Percentiles rank a stretch among this genome's conserved stretches.
phyloP scores from a whole-genome alignment of 2,797 vertebrate species.

The Todus mexicanus region DNA sequence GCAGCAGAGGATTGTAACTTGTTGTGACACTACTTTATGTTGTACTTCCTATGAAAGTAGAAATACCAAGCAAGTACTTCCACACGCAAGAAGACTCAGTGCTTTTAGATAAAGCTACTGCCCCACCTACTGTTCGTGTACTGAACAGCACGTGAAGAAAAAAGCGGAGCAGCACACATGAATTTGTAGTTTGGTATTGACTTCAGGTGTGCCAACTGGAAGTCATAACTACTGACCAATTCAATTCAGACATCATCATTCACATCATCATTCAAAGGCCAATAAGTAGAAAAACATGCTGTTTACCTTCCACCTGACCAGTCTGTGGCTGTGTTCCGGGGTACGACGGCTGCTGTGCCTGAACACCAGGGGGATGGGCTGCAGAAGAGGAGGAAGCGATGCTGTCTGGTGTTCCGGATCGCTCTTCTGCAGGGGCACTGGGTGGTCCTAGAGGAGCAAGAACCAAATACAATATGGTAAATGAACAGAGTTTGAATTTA shows the following conservation, averaged over 20 bases:
- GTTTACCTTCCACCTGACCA: slow-evolving; percentile 90
- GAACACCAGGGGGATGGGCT: slow-evolving; percentile 86
- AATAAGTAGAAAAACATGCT: neutral
- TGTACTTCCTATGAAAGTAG: rapidly evolving
- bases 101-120: neutral
- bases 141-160: neutral
- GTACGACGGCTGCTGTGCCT: slow-evolving; percentile 87
- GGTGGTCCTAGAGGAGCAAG: slow-evolving; percentile 76
- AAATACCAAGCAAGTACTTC: neutral
- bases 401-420: slow-evolving; percentile 96
- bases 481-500: neutral
- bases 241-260: neutral
- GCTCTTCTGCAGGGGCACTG: slow-evolving; percentile 87
- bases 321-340: slow-evolving; percentile 86
- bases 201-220: neutral
- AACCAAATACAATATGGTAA: neutral
- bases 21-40: neutral
- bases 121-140: slow-evolving; percentile 62
- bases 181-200: neutral
- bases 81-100: neutral
- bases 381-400: slow-evolving; percentile 94
- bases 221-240: neutral
- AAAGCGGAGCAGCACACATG: too few relatives aligned
- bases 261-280: rapidly evolving
- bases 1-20: neutral